Base-by-base conservation (phyloP, 1,140 invertebrate genomes). In the Diorhabda carinulata region DNA sequence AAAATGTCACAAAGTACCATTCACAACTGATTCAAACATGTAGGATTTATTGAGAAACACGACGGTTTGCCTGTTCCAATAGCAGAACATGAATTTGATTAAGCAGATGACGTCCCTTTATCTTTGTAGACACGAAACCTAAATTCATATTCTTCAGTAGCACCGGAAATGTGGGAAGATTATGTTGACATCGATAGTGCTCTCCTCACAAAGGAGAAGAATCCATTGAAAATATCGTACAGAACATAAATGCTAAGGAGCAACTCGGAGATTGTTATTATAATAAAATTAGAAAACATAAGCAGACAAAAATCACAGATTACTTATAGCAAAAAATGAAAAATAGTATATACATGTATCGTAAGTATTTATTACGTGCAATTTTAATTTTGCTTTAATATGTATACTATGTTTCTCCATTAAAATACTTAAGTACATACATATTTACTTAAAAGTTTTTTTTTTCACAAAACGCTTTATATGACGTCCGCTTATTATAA, bases 171-270 rank as follows among this genome's bases (percentile, higher is more conserved):
- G 67, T 74, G 72, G 70, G 68, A 76, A 71, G 70, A 76, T 25
- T 25, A 25, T 25, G 25, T 25, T 25, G 25, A 25, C 25, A 25
- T 25, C 25, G 25, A 25, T 25, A 72, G 71, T 62, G 72, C 70
- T 70, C 72, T 74, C 72, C 67, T 72, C 69, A 72, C 70, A 74
- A n/a, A n/a, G n/a, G n/a, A n/a, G 73, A 76, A 73, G 74, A 75
- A 75, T 68, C 72, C 60, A 72, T 67, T 60, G 70, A 72, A 69
- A 72, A 72, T 69, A 72, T 70, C 63, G 69, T 71, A 62, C 64
- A 73, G 67, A 70, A 73, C 63, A 71, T 73, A 60, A 72, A 56
- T 64, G 70, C 69, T 69, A 72, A 74, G 62, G 68, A 75, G 65
- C 72, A 71, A 70, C 64, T 66, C 66, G 73, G 25, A 25, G 25